Base-by-base conservation (phyloP, 53 echinoderm and acorn worm species). In the Hippasteria phrygiana region DNA sequence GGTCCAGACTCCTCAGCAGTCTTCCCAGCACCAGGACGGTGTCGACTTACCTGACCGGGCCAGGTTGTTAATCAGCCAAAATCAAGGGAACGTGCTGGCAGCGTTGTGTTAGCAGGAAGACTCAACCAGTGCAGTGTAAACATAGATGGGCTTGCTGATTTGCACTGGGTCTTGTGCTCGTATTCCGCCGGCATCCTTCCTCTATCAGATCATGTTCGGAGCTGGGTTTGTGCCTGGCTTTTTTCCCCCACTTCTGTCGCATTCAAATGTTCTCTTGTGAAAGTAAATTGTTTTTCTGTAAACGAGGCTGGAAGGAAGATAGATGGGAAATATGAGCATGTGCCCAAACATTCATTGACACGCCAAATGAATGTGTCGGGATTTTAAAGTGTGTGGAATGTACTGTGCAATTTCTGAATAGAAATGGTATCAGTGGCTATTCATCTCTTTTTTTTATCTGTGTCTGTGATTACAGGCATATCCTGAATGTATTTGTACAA, bases 91-190 rank as follows among this genome's bases (percentile, higher is more conserved):
- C 85, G 85, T 85, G 85, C 85, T 85, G 54, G 70, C 85, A 85
- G 85, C 85, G 51, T 71, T 70, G 85, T 71, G 70, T 85, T 14
- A 37, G 70, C 85, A 85, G 85, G 85, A 85, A 85, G 85, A 85
- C 85, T 69, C 85, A 71, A 85, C 85, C 85, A 71, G 85, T 65
- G 85, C 85, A 70, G 85, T 71, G 85, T 85, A 85, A 85, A 85
- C 85, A 85, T 47, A 85, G 85, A 85, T 53, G 54, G 71, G 85
- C 42, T 55, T 38, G 62, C 56, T 79, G 56, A 79, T 79, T 64
- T 48, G 41, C 27, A 50, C n/a, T 47, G 31, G 14, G 40, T 48
- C 22, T 42, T 31, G 75, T 31, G 47, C 42, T 75, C 50, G 8
- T 75, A 50, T 48, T 40, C 75, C 42, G 39, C 85, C 38, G 51